Evolutionary conservation across 30 jellyfish, hydroid and myxozoan genomes (phyloP), one percentile per base, ranked within the genome.

Genomic region (Rhopilema esculentum): DNA sequence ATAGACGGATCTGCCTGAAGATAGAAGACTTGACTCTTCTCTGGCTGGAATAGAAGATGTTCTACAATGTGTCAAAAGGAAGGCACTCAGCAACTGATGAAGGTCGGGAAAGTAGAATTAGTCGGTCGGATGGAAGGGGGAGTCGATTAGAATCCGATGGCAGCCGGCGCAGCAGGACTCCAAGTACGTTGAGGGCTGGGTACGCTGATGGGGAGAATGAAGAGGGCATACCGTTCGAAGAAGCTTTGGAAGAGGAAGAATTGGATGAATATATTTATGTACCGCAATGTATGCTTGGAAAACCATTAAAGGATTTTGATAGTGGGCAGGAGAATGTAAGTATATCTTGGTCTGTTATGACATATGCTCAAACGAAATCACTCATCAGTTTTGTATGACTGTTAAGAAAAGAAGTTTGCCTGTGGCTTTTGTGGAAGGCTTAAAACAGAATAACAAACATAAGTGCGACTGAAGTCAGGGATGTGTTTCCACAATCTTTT

Each of bases 221-320:
- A 48, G 86, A 79, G 31, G 91, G 69, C 7, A 40, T 63, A n/a
- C 88, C 79, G 6, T 75, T 61, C 33, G 94, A 85, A 2, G 92
- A 84, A 15, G 92, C 83, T 29, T 80, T 77, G 17, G 94, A 85
- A 53, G 94, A 85, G 52, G 97, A 90, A 32, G 93, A 83, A 40
- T 83, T 61, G 8, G 97, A 81, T 32, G 92, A 88, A 66, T 93
- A 26, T 63, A 73, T 89, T 57, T 79, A 90, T 75, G 99, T 90
- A 65, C 99, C 99, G 18, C 84, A 95, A 68, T 85, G 97, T 66
- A 95, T 95, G 99, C 92, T 95, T 18, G 99, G 99, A 18, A 91
- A 87, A 66, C 99, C 99, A 57, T 74, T 95, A 21, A 95, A 95
- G 78, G 99, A 95, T 73, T 85, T 90, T 82, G 99, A 95, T 79